These are phyloP conservation scores for Lepidothrix coronata DNA, from an alignment of 2,113 vertebrate genomes.

Conservation along the genomic window DNA sequence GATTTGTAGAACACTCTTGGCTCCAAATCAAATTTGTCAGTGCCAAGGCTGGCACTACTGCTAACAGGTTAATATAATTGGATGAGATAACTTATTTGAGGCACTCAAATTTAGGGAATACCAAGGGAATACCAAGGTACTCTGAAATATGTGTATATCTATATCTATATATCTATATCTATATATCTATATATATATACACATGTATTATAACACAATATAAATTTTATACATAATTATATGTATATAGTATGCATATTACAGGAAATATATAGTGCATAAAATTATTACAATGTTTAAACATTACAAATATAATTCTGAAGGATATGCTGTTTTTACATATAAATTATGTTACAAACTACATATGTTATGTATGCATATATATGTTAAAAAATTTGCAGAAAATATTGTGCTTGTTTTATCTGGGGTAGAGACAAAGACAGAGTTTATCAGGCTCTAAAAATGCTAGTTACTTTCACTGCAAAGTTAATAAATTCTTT, in stretches of 20 bases:
- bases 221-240: background rate
- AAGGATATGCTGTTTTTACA: background rate
- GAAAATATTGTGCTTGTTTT: background rate
- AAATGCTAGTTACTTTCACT: background rate
- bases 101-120: background rate
- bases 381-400: background rate
- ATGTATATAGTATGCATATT: background rate
- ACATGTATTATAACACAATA: background rate
- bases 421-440: no score
- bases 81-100: background rate
- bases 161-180: background rate
- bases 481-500: background rate
- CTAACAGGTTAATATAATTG: background rate
- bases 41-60: background rate
- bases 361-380: background rate
- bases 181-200: background rate
- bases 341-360: background rate
- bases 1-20: background rate
- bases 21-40: background rate
- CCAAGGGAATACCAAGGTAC: background rate
- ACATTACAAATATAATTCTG: background rate
- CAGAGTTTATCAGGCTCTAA: background rate
- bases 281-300: background rate
- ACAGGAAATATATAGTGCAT: background rate
- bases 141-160: background rate